phyloP scores from a whole-genome alignment of 2,113 vertebrate species.

The Cyprinodon variegatus region DNA sequence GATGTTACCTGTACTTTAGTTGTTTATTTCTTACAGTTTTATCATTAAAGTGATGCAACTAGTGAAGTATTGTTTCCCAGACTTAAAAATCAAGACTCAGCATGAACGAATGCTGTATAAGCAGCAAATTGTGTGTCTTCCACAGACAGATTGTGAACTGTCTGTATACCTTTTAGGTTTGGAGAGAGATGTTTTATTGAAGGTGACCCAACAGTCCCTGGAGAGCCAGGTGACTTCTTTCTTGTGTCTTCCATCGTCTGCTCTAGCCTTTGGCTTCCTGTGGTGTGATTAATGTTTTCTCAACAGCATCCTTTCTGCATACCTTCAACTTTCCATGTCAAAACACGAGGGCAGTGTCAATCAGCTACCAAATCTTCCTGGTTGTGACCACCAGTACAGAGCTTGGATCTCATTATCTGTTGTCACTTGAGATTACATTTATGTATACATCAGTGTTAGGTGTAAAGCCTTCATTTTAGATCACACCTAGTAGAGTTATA shows the following conservation, averaged over 20 bases:
- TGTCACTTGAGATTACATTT: no score
- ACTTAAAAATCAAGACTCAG: constrained; percentile 7
- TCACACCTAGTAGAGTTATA: not conserved
- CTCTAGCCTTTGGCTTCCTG: constrained; percentile 53
- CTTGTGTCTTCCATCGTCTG: constrained; percentile 56
- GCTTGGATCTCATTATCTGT: constrained; percentile 21
- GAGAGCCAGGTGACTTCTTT: constrained; percentile 49
- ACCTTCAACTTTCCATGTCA: constrained; percentile 52
- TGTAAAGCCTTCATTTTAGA: not conserved
- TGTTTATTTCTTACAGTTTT: not conserved
- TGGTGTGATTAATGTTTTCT: constrained; percentile 76
- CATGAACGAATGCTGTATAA: constrained; percentile 3
- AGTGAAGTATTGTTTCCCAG: constrained; percentile 5
- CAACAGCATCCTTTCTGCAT: constrained; percentile 67
- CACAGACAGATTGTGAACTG: constrained; percentile 42
- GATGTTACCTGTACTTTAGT: not conserved
- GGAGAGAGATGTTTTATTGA: constrained; percentile 39
- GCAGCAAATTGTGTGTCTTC: constrained; percentile 9
- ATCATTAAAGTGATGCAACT: constrained; percentile 2
- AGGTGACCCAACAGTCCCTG: constrained; percentile 73
- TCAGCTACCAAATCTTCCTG: constrained; percentile 23
- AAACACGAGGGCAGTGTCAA: constrained; percentile 54
- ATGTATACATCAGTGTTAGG: no score
- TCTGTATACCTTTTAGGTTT: constrained; percentile 42
- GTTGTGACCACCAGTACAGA: constrained; percentile 32